phyloP scores from a whole-genome alignment of 2,113 vertebrate genomes.

The Zootoca vivipara region DNA sequence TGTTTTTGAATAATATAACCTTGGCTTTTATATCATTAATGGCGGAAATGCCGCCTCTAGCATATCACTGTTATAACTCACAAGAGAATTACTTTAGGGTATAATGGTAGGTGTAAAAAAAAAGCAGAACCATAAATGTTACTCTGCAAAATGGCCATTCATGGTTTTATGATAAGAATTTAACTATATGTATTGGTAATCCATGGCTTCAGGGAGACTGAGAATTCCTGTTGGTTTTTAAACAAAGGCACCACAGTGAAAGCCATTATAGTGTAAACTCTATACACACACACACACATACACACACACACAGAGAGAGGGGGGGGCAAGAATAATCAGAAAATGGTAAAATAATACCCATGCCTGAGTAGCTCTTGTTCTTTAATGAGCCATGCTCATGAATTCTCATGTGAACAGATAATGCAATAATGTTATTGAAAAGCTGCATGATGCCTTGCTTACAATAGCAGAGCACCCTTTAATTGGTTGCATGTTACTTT shows the following conservation, averaged over 20 bases:
- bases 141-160: background rate
- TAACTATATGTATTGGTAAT: background rate
- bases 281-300: background rate
- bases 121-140: background rate
- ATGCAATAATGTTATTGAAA: background rate
- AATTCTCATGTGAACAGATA: background rate
- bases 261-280: background rate
- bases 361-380: background rate
- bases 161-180: background rate
- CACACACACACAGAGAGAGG: no score
- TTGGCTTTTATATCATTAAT: background rate
- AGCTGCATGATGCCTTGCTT: background rate
- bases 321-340: background rate
- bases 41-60: background rate
- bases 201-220: background rate
- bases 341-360: background rate
- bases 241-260: background rate
- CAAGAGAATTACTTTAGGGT: background rate
- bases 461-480: conserved; percentile 5
- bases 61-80: background rate
- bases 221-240: conserved; percentile 7
- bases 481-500: background rate
- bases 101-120: background rate
- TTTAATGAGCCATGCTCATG: conserved; percentile 12
- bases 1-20: background rate